These are phyloP conservation scores for Pseudopodoces humilis DNA, from an alignment of 2,113 vertebrate genomes.

Conservation along the genomic window DNA sequence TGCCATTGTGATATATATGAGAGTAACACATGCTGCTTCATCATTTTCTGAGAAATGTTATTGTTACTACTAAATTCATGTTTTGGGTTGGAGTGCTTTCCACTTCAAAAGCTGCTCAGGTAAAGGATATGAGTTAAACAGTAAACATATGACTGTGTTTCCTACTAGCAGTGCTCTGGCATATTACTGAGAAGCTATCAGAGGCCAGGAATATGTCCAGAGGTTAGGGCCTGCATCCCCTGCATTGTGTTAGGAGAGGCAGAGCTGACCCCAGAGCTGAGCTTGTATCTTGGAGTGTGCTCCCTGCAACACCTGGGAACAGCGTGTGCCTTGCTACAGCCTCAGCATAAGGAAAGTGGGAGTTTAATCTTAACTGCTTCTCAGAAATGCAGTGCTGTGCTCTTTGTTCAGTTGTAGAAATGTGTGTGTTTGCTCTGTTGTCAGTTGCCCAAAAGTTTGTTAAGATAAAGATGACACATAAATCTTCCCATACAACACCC, in stretches of 20 bases:
- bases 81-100: not conserved
- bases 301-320: not conserved
- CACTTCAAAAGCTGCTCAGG: not conserved
- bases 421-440: not conserved
- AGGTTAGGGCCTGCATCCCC: not conserved
- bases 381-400: not conserved
- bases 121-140: not conserved
- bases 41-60: not conserved
- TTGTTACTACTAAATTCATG: not conserved
- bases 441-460: not conserved
- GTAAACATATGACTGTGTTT: not conserved
- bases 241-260: not conserved
- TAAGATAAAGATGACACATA: not conserved
- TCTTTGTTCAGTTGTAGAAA: not conserved
- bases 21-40: not conserved
- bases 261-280: not conserved
- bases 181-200: not conserved
- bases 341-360: not conserved
- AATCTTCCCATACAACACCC: not conserved
- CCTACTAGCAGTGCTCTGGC: fast-evolving
- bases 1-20: not conserved
- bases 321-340: fast-evolving
- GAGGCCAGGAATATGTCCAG: fast-evolving
- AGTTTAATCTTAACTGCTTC: not conserved
- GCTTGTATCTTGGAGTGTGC: fast-evolving